phyloP scores from a whole-genome alignment of 2,113 vertebrate genomes.

The Thermophis baileyi region DNA sequence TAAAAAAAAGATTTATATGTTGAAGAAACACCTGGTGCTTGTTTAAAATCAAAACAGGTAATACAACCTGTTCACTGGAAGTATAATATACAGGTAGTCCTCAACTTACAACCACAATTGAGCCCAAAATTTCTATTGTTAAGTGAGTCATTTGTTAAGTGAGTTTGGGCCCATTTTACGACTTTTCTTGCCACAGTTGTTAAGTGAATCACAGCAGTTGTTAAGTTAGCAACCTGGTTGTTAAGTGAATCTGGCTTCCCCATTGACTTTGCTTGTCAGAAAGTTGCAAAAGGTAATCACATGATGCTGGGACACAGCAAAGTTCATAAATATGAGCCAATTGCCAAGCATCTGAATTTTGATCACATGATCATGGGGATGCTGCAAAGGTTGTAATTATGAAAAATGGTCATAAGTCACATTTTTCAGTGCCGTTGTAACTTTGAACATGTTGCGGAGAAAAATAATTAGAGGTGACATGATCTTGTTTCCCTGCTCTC shows the following conservation, averaged over 20 bases:
- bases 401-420: not conserved
- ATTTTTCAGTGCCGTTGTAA: not conserved
- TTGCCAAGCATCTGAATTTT: not conserved
- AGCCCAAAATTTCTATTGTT: not conserved
- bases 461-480: too few species aligned
- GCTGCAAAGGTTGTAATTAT: not conserved
- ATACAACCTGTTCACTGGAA: too few species aligned
- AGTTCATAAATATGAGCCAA: not conserved
- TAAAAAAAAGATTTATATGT: not conserved
- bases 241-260: not conserved
- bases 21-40: not conserved
- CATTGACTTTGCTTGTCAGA: not conserved
- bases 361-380: not conserved
- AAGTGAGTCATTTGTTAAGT: not conserved
- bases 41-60: not conserved
- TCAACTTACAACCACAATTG: not conserved
- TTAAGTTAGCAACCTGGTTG: not conserved
- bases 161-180: not conserved
- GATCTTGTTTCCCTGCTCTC: too few species aligned
- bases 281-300: not conserved
- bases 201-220: not conserved
- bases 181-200: not conserved
- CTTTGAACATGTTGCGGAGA: too few species aligned
- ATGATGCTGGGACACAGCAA: not conserved
- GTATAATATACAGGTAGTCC: not conserved